Percentiles rank a stretch among this genome's conserved stretches.
phyloP scores from a whole-genome alignment of 1,140 invertebrate genomes.

The Hirudo medicinalis region DNA sequence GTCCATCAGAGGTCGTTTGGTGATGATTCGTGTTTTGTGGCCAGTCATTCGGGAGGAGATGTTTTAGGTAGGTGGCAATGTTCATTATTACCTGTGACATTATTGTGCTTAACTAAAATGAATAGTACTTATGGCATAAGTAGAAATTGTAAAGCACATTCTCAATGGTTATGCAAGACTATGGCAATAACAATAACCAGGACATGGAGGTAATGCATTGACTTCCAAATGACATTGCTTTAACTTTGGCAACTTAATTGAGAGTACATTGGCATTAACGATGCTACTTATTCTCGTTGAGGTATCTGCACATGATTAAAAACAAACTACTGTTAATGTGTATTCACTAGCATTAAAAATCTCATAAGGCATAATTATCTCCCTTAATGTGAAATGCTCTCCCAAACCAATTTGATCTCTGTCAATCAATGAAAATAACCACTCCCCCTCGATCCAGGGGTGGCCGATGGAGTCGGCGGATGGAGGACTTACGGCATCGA shows the following conservation, averaged over 20 bases:
- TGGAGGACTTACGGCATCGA: constrained; percentile 96
- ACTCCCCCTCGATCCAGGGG: constrained; percentile 51
- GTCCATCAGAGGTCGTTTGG: constrained; percentile 72
- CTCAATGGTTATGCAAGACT: no score
- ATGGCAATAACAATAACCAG: no score
- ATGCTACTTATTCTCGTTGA: not conserved
- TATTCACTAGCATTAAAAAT: not conserved
- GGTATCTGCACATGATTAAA: not conserved
- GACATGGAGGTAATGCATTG: no score
- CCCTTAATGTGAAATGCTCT: not conserved
- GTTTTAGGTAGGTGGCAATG: constrained; percentile 62
- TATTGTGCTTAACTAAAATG: constrained; percentile 6
- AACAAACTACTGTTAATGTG: not conserved
- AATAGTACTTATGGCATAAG: no score
- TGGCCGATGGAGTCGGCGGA: constrained; percentile 93
- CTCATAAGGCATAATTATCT: constrained; percentile 10
- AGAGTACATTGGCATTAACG: not conserved
- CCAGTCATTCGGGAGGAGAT: constrained; percentile 68
- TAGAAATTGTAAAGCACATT: no score
- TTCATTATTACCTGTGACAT: not conserved
- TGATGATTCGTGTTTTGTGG: constrained; percentile 89
- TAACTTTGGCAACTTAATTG: constrained; percentile 1
- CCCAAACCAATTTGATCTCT: no score
- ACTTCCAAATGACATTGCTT: no score
- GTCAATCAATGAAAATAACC: no score